Evolutionary conservation across 64 coral and sea anemone genomes (phyloP).

Genomic region (Anthopleura sola): DNA sequence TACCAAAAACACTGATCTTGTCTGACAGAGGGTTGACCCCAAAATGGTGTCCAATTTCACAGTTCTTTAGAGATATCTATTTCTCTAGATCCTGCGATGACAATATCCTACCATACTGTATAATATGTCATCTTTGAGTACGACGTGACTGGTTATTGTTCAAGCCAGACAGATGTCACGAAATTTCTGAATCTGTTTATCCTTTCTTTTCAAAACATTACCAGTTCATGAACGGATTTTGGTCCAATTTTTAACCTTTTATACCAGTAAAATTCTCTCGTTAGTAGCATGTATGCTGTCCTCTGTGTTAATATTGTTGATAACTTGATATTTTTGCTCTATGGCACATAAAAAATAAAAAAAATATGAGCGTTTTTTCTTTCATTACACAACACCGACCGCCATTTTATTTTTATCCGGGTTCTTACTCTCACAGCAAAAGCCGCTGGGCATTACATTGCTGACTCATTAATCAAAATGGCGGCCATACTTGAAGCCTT

Average conservation of each 20-base stretch:
- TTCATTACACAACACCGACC: background rate
- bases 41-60: background rate
- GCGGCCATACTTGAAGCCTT: slow-evolving; percentile 37
- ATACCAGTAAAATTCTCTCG: too few relatives aligned
- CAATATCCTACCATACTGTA: background rate
- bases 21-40: background rate
- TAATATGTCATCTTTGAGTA: background rate
- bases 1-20: background rate
- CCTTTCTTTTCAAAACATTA: background rate
- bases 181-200: background rate
- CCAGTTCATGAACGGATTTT: background rate
- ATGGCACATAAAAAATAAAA: background rate
- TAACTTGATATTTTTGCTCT: background rate
- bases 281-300: too few relatives aligned
- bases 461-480: slow-evolving; percentile 63
- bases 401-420: slow-evolving; percentile 61
- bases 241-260: background rate
- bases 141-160: background rate
- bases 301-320: background rate
- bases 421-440: background rate
- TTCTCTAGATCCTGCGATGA: background rate
- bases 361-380: background rate
- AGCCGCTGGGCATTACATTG: slow-evolving; percentile 37
- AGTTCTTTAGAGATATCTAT: background rate
- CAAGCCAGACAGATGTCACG: background rate